Evolutionary conservation across 2,888 invertebrate genomes (phyloP), one percentile per base, ranked within the genome.

Genomic region (Onchidella celtica): DNA sequence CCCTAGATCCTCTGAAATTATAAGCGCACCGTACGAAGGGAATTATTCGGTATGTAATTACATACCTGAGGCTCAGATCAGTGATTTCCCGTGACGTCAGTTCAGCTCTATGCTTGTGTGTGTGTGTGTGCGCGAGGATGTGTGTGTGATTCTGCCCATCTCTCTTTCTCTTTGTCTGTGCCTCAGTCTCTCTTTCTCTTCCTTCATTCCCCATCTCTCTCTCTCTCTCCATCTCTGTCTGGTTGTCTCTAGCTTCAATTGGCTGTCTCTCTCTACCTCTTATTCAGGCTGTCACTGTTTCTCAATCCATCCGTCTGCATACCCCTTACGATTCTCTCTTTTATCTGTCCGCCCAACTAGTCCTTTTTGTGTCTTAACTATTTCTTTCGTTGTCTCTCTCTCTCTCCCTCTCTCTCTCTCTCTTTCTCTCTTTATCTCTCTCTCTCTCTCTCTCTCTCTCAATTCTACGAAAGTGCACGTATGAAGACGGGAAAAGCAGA

Each of bases 141-240:
- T n/a, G n/a, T n/a, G n/a, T n/a, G n/a, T n/a, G n/a, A n/a, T n/a
- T n/a, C n/a, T n/a, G n/a, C n/a, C n/a, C n/a, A n/a, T 61, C 24
- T 61, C 63, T 72, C 70, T 40, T 6, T 72, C 70, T 72, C 14
- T 40, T 24, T 72, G 2, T 40, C 21, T 24, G 4, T 72, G 34
- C 17, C 36, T 40, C 47, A 24, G 2, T 40, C 70, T 72, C 27
- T 72, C 27, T 47, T 27, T 32, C 9, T 24, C 21, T 21, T 29
- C 36, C n/a, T 27, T 59, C 9, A 34, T 17, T 61, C 21, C 32
- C 17, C 1, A 14, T 61, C n/a, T 34, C 14, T 6, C 4, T 17
- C 32, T 21, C 21, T 32, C 38, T 40, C 32, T 24, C 27, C 17
- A 3, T 34, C 3, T 34, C 36, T 34, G 14, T 72, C 57, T 32